Evolutionary conservation across 2,797 vertebrate genomes (phyloP).

Genomic region (Cyclura pinguis): DNA sequence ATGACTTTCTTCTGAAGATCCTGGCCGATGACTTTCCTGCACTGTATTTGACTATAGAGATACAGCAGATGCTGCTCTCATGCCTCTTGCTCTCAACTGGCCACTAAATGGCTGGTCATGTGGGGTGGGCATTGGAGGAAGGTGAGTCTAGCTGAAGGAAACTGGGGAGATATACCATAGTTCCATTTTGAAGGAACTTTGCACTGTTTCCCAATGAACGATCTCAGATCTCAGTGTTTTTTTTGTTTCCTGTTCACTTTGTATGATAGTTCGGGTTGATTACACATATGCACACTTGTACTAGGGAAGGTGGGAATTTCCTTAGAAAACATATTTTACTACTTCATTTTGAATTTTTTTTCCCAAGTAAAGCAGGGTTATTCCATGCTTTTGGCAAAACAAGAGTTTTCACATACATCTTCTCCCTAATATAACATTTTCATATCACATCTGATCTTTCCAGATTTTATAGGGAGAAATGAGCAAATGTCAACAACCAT

Average conservation of each 20-base stretch:
- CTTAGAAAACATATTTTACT: slow-evolving; percentile 28
- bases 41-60: no score
- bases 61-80: no score
- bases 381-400: slow-evolving; percentile 8
- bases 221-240: neutral
- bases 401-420: neutral
- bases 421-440: slow-evolving; percentile 1
- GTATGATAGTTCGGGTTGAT: slow-evolving; percentile 1
- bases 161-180: no score
- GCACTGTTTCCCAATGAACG: no score
- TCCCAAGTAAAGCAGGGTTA: neutral
- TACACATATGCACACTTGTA: neutral
- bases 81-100: no score
- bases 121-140: no score
- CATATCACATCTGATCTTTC: slow-evolving; percentile 45
- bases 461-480: slow-evolving; percentile 28
- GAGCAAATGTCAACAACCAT: slow-evolving; percentile 12
- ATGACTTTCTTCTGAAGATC: no score
- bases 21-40: no score
- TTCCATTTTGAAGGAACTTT: no score
- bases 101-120: no score
- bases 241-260: neutral
- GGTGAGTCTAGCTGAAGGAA: no score
- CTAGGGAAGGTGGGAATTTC: slow-evolving; percentile 25
- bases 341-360: neutral